Base-by-base conservation (phyloP, 2,888 invertebrate species). In the Drosophila borborema region DNA sequence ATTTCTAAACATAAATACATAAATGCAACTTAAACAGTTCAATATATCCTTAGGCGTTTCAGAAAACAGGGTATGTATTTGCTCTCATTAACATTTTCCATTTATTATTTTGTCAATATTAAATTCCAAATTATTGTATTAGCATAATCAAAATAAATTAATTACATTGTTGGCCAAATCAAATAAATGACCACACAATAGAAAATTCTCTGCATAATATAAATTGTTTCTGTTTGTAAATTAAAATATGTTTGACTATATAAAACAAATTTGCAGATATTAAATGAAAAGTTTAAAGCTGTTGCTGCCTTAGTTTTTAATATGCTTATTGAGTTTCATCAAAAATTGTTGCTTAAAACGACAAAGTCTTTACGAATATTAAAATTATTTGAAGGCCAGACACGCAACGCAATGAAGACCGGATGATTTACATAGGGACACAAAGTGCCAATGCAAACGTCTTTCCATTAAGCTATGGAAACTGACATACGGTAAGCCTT, bases 371-470 rank as follows among this genome's bases (percentile, higher is more conserved):
- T 38, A 9, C 8, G 23, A 18, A 28, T 62, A 20, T 34, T 12
- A 36, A 58, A 75, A 28, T 46, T 43, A 55, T 43, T 51, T 23
- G 28, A 51, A 41, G 9, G n/a, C 12, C 51, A 16, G n/a, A 53
- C 31, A 49, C 16, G 3, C 46, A n/a, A 28, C n/a, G 41, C 6
- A 8, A 56, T 41, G 9, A 28, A 28, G 28, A 28, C 28, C 28
- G 28, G 58, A 69, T 38, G 55, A 62, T 41, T 64, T 68, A 58
- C 83, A 72, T 60, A 81, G 65, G 72, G 86, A 74, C 81, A 69
- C 66, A 73, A 72, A 79, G 72, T 71, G 65, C 53, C 67, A 68
- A 59, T 53, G 63, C 61, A 69, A 80, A 74, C 38, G 66, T 59
- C 75, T 64, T 68, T 65, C 69, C 74, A 68, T 64, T 64, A 63